Evolutionary conservation across 2,888 invertebrate genomes (phyloP), one percentile per base, ranked within the genome.

Genomic region (Trissolcus brochymenae): DNA sequence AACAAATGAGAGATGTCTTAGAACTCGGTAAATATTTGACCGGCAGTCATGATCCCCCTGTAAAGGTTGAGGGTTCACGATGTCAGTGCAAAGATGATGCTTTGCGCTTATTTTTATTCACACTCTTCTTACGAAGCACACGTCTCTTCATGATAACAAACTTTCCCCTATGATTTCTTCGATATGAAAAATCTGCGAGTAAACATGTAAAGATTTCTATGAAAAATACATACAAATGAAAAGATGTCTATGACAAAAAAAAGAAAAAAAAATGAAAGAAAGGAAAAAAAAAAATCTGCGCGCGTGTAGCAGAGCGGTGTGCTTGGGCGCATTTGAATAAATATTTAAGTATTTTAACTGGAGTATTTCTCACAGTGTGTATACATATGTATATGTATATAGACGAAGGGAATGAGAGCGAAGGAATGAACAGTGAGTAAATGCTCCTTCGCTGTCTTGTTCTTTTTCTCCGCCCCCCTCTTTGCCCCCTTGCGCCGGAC

Each of bases 391-490:
- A 56, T 67, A 73, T 67, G 77, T 74, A 65, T 79, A 76, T 55
- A 72, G 68, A 70, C 71, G 81, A 80, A 77, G 79, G 79, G 81
- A 82, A 78, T 75, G 77, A 77, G 35, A 35, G 79, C 68, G 73
- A 76, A 71, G 76, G 76, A 76, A 79, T 76, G 78, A 79, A 81
- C 81, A 79, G 81, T 82, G 84, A 83, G 82, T 83, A 83, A 84
- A 84, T 83, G 81, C 80, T 82, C 82, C 82, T 80, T 79, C 81
- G 81, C 80, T 76, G 70, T 78, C 73, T 74, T 78, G 65, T 71
- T 76, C 76, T 73, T 73, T 71, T 64, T 73, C 73, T 60, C 67
- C 66, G 14, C 21, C 59, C 49, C n/a, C 46, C 57, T 29, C 13
- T 35, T 29, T 19, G n/a, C 43, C 68, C 60, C 57, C 49, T 46